Evolutionary conservation across 2,113 vertebrate genomes (phyloP), one percentile per base, ranked within the genome.

Genomic region (Forbesichthys agassizii): DNA sequence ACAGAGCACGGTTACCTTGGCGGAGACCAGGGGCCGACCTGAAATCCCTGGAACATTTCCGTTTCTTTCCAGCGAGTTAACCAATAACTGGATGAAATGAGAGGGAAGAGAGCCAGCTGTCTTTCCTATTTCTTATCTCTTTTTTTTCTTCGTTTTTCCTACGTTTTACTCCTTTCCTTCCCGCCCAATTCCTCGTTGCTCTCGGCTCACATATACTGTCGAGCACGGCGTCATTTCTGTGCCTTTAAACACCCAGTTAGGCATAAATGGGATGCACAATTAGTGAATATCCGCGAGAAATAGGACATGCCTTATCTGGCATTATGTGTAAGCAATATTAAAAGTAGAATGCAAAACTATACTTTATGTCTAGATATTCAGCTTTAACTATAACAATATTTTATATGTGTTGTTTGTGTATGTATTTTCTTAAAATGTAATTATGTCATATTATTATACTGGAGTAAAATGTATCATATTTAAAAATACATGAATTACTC

Each of bases 51-150:
- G 93, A 94, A 96, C 95, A 94, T 95, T 92, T 94, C 92, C 92
- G 95, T 95, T 94, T 95, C 84, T 95, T 96, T 96, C 95, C 95
- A 95, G 92, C 88, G 92, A 95, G 94, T 96, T 98, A 97, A 95
- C 95, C 95, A 96, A 95, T 95, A 94, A 95, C 88, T 83, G 93
- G 93, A 94, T 95, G 94, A 96, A 96, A 96, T 96, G 95, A 96
- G 91, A 93, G 93, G 94, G 96, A 96, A 97, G 89, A 95, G 93
- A 93, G 92, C 96, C 27, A 96, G 93, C 95, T 98, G 96, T 94
- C 94, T 95, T 84, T 88, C 81, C 92, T 89, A 85, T 92, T 89
- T 94, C 88, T 93, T 93, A 90, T 80, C 52, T 58, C 46, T 60
- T 58, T 72, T 33, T 63, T 27, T 58, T 33, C 0, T 7, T 14